These are phyloP conservation scores for Psittacula cyanocephala DNA, from an alignment of 2,113 vertebrate genomes.

Conservation along the genomic window DNA sequence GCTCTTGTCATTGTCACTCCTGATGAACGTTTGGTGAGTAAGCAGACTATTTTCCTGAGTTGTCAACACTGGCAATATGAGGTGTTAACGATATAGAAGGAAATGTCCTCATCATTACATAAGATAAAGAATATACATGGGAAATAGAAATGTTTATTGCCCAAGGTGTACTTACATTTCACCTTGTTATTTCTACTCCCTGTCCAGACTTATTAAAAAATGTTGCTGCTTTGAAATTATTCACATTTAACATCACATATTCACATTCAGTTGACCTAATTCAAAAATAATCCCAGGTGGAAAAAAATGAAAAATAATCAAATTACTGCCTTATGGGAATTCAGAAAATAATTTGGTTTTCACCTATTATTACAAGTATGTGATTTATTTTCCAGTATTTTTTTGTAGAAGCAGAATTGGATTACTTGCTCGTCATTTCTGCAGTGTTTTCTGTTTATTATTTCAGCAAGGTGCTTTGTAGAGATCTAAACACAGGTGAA, in stretches of 20 bases:
- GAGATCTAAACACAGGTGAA: not conserved
- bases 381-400: not conserved
- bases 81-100: conserved; percentile 48
- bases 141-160: conserved; percentile 5
- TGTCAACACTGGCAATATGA: conserved; percentile 47
- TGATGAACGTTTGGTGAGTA: conserved; percentile 49
- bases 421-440: not conserved
- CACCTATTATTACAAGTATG: not conserved
- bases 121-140: conserved; percentile 23
- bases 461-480: not conserved
- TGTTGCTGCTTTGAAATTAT: not conserved
- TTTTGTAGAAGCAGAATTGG: not conserved
- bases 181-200: not conserved
- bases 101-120: conserved; percentile 31
- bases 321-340: not conserved
- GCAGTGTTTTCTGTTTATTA: not conserved
- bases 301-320: conserved; percentile 16
- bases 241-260: not conserved
- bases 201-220: not conserved
- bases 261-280: conserved; percentile 12
- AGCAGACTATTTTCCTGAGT: conserved; percentile 54
- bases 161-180: not conserved
- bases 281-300: conserved; percentile 29
- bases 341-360: not conserved
- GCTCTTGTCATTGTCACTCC: conserved; percentile 16